Conservation (phyloP, 1,140 invertebrate species). For the Adoxophyes honmai region DNA sequence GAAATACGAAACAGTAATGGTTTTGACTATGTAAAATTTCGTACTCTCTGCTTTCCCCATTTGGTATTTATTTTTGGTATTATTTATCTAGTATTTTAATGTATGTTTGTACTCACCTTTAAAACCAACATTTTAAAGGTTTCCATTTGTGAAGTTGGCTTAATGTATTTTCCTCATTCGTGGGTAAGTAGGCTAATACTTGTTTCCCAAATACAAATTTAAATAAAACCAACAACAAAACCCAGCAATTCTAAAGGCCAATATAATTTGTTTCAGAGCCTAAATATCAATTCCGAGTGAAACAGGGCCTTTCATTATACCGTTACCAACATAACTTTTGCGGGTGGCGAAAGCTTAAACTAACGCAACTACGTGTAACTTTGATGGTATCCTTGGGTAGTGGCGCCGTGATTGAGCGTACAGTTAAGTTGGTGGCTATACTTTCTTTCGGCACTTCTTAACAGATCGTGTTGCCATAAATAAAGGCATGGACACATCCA, state of each 20-base stretch:
- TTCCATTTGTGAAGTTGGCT: too few species aligned
- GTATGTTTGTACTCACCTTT: too few species aligned
- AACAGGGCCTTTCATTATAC: constrained; percentile 8
- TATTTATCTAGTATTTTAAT: too few species aligned
- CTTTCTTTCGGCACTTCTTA: constrained; percentile 17
- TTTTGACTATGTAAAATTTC: too few species aligned
- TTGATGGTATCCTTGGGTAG: background rate
- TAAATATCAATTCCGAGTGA: constrained; percentile 7
- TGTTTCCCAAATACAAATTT: too few species aligned
- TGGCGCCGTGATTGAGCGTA: background rate
- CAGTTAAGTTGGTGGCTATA: background rate
- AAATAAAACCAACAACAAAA: too few species aligned
- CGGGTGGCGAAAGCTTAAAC: background rate
- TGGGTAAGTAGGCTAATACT: too few species aligned
- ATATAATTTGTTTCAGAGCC: background rate
- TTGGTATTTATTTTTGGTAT: too few species aligned
- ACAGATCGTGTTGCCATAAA: constrained; percentile 16
- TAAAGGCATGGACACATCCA: constrained; percentile 18
- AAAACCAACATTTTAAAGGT: too few species aligned
- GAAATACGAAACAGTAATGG: too few species aligned
- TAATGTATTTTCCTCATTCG: too few species aligned
- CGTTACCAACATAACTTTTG: constrained; percentile 1
- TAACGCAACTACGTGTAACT: background rate
- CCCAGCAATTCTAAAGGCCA: background rate
- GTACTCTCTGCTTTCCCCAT: too few species aligned